Conservation (phyloP, 2,888 invertebrate species). For the Urechis unicinctus region DNA sequence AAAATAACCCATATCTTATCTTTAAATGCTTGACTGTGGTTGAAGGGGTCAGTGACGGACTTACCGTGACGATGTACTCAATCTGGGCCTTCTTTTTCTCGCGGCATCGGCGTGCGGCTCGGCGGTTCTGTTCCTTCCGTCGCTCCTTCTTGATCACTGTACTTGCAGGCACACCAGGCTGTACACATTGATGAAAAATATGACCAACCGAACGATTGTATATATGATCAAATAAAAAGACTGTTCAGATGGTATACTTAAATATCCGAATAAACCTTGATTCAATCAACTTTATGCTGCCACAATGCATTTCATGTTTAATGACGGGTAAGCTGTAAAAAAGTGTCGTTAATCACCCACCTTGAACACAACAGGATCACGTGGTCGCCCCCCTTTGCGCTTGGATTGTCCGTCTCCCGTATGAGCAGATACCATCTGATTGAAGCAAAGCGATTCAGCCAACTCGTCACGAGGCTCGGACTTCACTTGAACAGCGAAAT, state of each 20-base stretch:
- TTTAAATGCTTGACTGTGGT: too few relatives aligned
- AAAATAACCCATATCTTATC: too few relatives aligned
- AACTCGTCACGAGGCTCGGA: too few relatives aligned
- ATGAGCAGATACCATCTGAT: too few relatives aligned
- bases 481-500: too few relatives aligned
- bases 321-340: background rate
- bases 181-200: background rate
- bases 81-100: constrained; percentile 23
- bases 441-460: too few relatives aligned
- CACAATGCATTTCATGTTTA: background rate
- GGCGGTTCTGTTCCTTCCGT: constrained; percentile 25
- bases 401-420: too few relatives aligned
- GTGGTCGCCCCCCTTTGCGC: background rate
- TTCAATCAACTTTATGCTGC: too few relatives aligned
- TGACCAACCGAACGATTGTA: background rate
- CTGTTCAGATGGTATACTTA: too few relatives aligned
- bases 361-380: background rate
- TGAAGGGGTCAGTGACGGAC: too few relatives aligned
- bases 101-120: constrained; percentile 27
- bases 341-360: too few relatives aligned
- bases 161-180: background rate
- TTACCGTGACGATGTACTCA: constrained; percentile 9
- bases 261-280: too few relatives aligned
- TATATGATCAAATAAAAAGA: background rate
- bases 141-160: background rate